Base-by-base conservation (phyloP, 2,797 vertebrate genomes). In the Characodon lateralis region DNA sequence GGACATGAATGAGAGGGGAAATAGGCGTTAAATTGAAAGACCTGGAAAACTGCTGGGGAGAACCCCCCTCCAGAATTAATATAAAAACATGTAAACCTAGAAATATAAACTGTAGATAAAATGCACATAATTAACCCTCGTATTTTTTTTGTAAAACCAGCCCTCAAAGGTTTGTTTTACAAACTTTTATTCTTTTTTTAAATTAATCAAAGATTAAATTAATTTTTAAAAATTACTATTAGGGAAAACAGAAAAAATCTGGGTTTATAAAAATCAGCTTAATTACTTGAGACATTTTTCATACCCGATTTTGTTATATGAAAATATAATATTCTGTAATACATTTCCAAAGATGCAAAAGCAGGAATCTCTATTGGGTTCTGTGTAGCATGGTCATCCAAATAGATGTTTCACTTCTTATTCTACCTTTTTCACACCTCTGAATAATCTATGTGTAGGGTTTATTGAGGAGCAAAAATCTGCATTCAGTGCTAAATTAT, bases 11-110 rank as follows among this genome's bases (percentile, higher is more conserved):
- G 88, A 74, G 74, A 90, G 70, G 79, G 90, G 88, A 93, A 94
- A 94, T 90, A 85, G 90, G 89, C 88, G 85, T 93, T 90, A 91
- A 93, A 93, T 92, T 93, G 92, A 91, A 90, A 90, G 89, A 89
- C 80, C 88, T 85, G 81, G 81, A 82, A 85, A 89, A 83, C 81
- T 72, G 84, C 71, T 1, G 76, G 78, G 73, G 28, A 61, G 65
- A 83, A 75, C 87, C 72, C 75, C 24, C 79, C 56, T 26, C 63
- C 72, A 58, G 59, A n/a, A 69, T 46, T 46, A 50, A 53, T 1
- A 24, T 59, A 41, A 2, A 18, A 13, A 78, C 6, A 43, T 4
- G 66, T 0, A 73, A 16, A 28, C 61, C 5, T 22, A 12, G 5
- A 65, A 46, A 56, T 56, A 14, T 41, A 76, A 13, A 68, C 39